Percentiles rank a stretch among this genome's conserved stretches.
Evolutionary conservation across 2,113 vertebrate species (phyloP).

Genomic region (Triplophysa siluroides): DNA sequence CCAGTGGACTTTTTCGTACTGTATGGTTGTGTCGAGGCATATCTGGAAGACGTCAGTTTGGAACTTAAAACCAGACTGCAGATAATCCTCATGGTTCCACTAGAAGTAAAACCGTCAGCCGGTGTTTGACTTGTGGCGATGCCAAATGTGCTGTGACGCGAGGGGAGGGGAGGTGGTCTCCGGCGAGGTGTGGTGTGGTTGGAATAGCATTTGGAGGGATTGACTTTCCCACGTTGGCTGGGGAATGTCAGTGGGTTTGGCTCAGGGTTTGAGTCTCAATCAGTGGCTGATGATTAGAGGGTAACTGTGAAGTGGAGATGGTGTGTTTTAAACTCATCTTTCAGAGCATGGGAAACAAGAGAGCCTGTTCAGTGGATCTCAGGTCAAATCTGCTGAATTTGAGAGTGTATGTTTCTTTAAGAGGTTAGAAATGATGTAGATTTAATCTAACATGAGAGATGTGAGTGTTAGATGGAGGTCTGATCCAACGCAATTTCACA

Average conservation of each 20-base stretch:
- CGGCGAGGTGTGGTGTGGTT: constrained; percentile 15
- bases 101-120: neutral
- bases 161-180: constrained; percentile 1
- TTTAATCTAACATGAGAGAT: no score
- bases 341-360: constrained; percentile 9
- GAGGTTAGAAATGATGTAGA: no score
- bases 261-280: constrained; percentile 12
- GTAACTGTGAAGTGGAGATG: constrained; percentile 21
- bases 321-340: neutral
- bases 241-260: constrained; percentile 45
- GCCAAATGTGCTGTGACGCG: constrained; percentile 3
- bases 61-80: neutral
- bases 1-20: neutral
- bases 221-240: constrained; percentile 23
- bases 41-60: neutral
- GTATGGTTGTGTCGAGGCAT: neutral
- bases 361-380: neutral
- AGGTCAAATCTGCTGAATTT: no score
- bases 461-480: no score
- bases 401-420: no score
- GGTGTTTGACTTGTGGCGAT: neutral
- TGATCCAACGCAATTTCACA: no score
- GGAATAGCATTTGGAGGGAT: constrained; percentile 40
- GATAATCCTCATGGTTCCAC: neutral
- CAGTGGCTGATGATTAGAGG: constrained; percentile 30